These are phyloP conservation scores for Syngnathus floridae DNA, from an alignment of 2,113 vertebrate species.

Conservation along the genomic window DNA sequence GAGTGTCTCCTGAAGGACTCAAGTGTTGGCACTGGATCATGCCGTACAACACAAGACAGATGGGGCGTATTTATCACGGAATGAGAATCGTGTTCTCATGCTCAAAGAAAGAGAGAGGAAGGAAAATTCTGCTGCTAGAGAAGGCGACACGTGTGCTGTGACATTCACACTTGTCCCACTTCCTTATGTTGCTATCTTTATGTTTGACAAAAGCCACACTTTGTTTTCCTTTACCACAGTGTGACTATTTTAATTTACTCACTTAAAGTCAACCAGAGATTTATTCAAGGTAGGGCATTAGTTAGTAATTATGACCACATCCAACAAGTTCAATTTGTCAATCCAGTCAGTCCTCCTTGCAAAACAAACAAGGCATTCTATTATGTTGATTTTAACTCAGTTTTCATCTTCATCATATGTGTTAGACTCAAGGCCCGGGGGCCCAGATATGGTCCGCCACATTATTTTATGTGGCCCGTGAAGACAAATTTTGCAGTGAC, in stretches of 20 bases:
- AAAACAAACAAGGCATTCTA: too few species aligned
- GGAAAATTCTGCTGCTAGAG: slow-evolving; percentile 49
- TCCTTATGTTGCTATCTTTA: slow-evolving; percentile 11
- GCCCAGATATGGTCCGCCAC: too few species aligned
- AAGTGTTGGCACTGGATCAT: slow-evolving; percentile 46
- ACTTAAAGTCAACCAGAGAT: neutral
- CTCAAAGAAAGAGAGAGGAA: neutral
- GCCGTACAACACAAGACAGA: slow-evolving; percentile 59
- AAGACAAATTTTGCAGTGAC: too few species aligned
- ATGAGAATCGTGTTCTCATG: slow-evolving; percentile 54
- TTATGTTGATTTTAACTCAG: too few species aligned
- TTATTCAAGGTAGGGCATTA: neutral
- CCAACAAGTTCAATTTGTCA: too few species aligned
- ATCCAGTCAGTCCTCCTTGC: too few species aligned
- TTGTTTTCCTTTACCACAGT: neutral
- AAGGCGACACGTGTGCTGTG: slow-evolving; percentile 50
- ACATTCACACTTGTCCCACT: slow-evolving; percentile 45
- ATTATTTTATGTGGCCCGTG: too few species aligned
- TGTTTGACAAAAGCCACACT: neutral
- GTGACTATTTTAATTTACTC: neutral
- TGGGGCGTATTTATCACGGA: slow-evolving; percentile 65
- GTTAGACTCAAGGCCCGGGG: too few species aligned
- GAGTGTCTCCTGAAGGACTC: slow-evolving; percentile 66
- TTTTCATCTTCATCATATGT: too few species aligned
- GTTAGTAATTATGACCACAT: neutral